These are phyloP conservation scores for Scytalopus superciliaris DNA, from an alignment of 2,113 vertebrate species.

Conservation along the genomic window DNA sequence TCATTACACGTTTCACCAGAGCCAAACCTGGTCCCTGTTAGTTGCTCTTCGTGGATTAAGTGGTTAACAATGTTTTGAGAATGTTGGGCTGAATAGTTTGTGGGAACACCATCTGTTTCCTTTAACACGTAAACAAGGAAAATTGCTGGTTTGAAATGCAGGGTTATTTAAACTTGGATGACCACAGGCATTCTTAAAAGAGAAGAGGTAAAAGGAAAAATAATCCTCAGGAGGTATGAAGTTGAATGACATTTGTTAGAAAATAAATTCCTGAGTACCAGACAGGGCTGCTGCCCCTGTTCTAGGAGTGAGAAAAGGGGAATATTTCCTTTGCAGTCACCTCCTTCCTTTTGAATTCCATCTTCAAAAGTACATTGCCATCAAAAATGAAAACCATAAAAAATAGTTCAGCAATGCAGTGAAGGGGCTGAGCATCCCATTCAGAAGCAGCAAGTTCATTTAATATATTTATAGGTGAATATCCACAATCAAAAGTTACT, in stretches of 20 bases:
- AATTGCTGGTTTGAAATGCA: conserved; percentile 73
- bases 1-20: not conserved
- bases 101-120: conserved; percentile 77
- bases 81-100: conserved; percentile 34
- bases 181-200: conserved; percentile 73
- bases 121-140: conserved; percentile 72
- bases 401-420: not conserved
- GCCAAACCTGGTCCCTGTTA: not conserved
- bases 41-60: not conserved
- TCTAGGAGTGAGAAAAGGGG: not conserved
- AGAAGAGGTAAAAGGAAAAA: conserved; percentile 47
- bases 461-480: not conserved
- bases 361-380: not conserved
- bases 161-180: conserved; percentile 59
- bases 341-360: not conserved
- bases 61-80: conserved; percentile 36
- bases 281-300: not conserved
- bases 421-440: not conserved
- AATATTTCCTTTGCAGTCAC: not conserved
- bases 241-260: conserved; percentile 66
- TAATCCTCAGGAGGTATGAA: not conserved
- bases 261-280: conserved; percentile 45
- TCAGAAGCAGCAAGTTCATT: not conserved
- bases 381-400: not conserved
- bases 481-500: not conserved